Evolutionary conservation across 2,797 vertebrate genomes (phyloP), one percentile per base, ranked within the genome.

Genomic region (Threskiornis aethiopicus): DNA sequence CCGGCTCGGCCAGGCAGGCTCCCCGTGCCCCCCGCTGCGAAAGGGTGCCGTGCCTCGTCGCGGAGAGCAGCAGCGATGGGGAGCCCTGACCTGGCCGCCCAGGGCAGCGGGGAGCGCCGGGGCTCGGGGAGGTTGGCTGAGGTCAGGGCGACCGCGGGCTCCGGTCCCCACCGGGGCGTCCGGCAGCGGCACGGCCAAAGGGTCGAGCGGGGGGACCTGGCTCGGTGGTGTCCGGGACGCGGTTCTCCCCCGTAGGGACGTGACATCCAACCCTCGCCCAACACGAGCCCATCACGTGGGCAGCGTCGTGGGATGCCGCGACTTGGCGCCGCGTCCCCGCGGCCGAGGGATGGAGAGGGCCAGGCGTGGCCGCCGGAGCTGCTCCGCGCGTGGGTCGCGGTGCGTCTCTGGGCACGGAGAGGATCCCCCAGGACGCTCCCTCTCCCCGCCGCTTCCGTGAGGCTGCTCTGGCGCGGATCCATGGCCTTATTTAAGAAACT

Each of bases 401-500:
- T 5, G 10, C 10, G 0, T 41, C 84, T 42, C 66, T 7, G 71
- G 55, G 75, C 89, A 67, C 3, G 0, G n/a, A 42, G 54, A 33
- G 70, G 28, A 47, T 96, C 91, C 90, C 81, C 52, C 3, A 41
- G 95, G 92, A 87, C 93, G 81, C 71, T 96, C 92, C 82, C 71
- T 76, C 39, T 94, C 92, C 88, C 54, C 1, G 12, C 42, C 2
- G 17, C 88, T 91, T 94, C 91, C 91, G 4, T 13, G 72, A 94
- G 90, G 87, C 80, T 94, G 89, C 89, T 93, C 94, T 97, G 96
- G 95, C 96, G 2, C 59, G 1, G 78, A 70, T 93, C 97, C 97
- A 91, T 15, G 90, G 92, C 92, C 95, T 95, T 90, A 95, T 96
- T 93, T 94, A 93, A 97, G 97, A 92, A 93, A 80, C 95, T 83